Conservation (phyloP, 2,797 vertebrate species). For the Lateolabrax maculatus region DNA sequence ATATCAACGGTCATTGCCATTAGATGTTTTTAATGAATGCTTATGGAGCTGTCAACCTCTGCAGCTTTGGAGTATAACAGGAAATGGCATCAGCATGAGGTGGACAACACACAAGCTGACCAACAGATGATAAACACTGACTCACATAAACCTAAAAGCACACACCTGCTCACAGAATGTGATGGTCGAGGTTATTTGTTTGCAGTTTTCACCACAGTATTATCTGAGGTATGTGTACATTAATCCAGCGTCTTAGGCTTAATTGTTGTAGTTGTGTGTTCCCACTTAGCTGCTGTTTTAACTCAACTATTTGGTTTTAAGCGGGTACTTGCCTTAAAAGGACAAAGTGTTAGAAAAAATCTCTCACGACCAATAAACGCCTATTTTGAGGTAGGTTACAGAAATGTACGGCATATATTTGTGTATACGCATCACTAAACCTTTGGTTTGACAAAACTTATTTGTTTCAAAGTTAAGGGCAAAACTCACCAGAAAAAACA, state of each 20-base stretch:
- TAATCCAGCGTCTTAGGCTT: not conserved
- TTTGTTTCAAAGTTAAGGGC: not conserved
- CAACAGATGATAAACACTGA: not conserved
- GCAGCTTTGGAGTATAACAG: not conserved
- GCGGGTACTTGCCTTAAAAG: not conserved
- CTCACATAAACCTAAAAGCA: not conserved
- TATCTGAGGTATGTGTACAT: not conserved
- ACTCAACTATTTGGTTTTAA: not conserved
- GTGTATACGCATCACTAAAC: not conserved
- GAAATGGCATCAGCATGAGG: not conserved
- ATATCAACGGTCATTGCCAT: slow-evolving; percentile 55
- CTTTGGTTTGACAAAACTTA: not conserved
- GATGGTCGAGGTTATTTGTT: not conserved
- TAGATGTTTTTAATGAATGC: slow-evolving; percentile 35
- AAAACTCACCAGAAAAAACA: not conserved
- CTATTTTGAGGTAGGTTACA: not conserved
- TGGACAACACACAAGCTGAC: not conserved
- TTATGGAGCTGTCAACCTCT: slow-evolving; percentile 45
- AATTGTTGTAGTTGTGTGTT: no score
- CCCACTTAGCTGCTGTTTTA: no score
- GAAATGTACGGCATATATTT: not conserved
- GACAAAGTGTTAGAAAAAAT: not conserved
- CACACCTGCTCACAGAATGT: not conserved
- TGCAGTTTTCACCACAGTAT: not conserved
- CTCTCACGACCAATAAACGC: not conserved